Evolutionary conservation across 1,140 invertebrate species (phyloP).

Genomic region (Medauroidea extradentata): DNA sequence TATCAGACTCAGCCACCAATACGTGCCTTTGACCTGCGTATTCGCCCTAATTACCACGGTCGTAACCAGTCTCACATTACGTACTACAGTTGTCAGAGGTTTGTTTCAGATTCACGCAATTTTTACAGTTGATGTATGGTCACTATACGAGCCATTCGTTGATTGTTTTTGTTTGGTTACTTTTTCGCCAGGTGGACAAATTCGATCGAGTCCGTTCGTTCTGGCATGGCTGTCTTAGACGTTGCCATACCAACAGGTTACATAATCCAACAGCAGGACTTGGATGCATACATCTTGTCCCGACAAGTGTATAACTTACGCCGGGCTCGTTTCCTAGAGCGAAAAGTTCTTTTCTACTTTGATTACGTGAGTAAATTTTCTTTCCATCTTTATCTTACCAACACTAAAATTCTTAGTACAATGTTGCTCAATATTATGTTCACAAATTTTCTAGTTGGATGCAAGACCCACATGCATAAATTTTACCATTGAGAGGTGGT

Average conservation of each 20-base stretch:
- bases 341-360: constrained; percentile 91
- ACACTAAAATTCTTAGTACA: no score
- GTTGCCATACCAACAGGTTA: constrained; percentile 91
- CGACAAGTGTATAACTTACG: constrained; percentile 71
- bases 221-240: constrained; percentile 91
- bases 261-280: constrained; percentile 83
- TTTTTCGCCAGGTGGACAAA: constrained; percentile 80
- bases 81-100: constrained; percentile 78
- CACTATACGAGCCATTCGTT: no score
- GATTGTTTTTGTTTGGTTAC: no score
- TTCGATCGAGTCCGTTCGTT: constrained; percentile 67
- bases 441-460: constrained; percentile 58
- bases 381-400: background rate
- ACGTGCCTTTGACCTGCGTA: constrained; percentile 66
- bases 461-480: constrained; percentile 80
- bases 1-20: constrained; percentile 83
- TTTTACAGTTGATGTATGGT: no score
- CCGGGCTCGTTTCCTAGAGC: constrained; percentile 73
- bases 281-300: constrained; percentile 78
- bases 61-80: constrained; percentile 91
- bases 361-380: constrained; percentile 68
- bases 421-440: background rate
- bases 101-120: no score
- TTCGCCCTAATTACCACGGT: constrained; percentile 72
- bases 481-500: constrained; percentile 91